Conservation (phyloP, 1,140 invertebrate species). For the Drosophila malerkotliana region DNA sequence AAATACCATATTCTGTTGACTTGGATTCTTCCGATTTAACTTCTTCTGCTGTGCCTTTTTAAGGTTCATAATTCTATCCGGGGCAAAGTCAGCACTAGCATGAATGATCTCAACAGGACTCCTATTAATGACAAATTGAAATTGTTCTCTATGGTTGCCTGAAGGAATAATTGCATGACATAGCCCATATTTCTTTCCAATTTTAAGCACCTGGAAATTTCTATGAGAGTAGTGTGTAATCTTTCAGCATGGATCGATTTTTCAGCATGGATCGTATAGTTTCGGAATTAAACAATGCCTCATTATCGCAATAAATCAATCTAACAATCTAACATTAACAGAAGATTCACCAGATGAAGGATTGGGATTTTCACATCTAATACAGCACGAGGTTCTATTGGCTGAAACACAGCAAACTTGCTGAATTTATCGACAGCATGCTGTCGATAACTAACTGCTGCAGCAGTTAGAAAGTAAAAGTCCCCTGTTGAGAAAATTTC, state of each 20-base stretch:
- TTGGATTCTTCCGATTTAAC: too few relatives aligned
- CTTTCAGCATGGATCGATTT: background rate
- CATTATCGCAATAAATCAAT: slow-evolving; percentile 2
- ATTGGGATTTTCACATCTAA: slow-evolving; percentile 5
- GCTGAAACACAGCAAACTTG: slow-evolving; percentile 18
- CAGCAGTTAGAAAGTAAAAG: slow-evolving; percentile 5
- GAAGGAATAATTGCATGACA: too few relatives aligned
- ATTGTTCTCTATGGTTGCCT: background rate
- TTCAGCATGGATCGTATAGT: background rate
- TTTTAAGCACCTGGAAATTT: too few relatives aligned
- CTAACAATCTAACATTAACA: background rate
- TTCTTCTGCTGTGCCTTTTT: too few relatives aligned
- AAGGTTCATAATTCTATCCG: too few relatives aligned
- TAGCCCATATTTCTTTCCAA: background rate
- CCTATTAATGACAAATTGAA: too few relatives aligned
- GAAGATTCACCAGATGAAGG: background rate
- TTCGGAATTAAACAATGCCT: background rate
- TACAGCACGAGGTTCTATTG: slow-evolving; percentile 8
- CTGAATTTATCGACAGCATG: slow-evolving; percentile 7
- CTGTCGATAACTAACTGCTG: too few relatives aligned
- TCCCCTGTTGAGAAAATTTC: background rate
- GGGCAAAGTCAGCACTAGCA: too few relatives aligned
- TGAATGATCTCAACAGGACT: too few relatives aligned
- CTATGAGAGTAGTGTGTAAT: background rate
- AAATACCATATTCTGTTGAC: too few relatives aligned